phyloP scores from a whole-genome alignment of 2,797 vertebrate species.

The Enteromius trimaculatus region DNA sequence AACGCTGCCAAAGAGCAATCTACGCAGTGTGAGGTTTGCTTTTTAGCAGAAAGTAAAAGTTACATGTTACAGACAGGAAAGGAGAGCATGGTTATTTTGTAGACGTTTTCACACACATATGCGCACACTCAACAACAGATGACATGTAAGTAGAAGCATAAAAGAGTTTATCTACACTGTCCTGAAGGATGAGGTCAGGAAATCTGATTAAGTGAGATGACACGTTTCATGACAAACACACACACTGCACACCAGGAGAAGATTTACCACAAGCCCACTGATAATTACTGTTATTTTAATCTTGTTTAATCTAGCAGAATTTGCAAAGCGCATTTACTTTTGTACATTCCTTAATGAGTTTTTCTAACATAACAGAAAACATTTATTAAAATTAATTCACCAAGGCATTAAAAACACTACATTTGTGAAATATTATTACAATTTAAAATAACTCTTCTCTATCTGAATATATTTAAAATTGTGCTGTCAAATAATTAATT shows the following conservation, averaged over 20 bases:
- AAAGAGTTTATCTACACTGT: not conserved
- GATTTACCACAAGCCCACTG: not conserved
- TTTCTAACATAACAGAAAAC: not conserved
- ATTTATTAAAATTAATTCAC: not conserved
- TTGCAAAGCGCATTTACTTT: not conserved
- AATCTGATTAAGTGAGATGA: constrained; percentile 23
- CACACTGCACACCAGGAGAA: not conserved
- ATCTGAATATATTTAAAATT: not conserved
- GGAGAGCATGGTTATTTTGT: not conserved
- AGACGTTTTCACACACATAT: not conserved
- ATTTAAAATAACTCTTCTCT: not conserved
- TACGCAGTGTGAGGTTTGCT: not conserved
- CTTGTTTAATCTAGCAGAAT: not conserved
- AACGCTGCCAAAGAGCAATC: constrained; percentile 13
- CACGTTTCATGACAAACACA: not conserved
- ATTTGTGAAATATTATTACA: not conserved
- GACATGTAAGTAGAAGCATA: constrained; percentile 6
- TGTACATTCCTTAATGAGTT: not conserved
- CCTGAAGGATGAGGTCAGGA: constrained; percentile 10
- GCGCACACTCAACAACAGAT: constrained; percentile 3
- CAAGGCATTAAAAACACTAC: not conserved
- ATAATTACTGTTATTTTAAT: not conserved
- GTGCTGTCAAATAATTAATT: too few relatives aligned
- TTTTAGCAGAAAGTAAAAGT: not conserved
- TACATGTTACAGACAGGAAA: not conserved